Percentiles rank a stretch among this genome's conserved stretches.
Conservation (phyloP, 2,888 invertebrate species). For the Philopedon plagiatum region DNA sequence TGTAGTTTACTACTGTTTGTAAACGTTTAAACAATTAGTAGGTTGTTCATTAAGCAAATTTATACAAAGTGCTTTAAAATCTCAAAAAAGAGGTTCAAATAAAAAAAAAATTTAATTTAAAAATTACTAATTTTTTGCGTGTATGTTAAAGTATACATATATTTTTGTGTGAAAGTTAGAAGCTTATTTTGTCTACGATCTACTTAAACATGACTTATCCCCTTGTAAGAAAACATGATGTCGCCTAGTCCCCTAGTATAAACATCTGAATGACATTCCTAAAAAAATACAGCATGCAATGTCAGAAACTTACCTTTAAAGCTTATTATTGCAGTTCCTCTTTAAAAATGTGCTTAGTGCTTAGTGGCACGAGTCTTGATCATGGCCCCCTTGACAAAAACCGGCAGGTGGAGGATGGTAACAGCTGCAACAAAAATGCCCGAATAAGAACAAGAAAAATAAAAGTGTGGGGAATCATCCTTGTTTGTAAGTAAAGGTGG, state of each 20-base stretch:
- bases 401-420: slow-evolving; percentile 20
- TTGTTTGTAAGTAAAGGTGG: background rate
- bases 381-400: slow-evolving; percentile 11
- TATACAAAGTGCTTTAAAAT: no score
- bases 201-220: no score
- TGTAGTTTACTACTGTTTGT: no score
- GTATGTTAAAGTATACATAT: no score
- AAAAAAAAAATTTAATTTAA: no score
- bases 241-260: background rate
- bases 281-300: background rate
- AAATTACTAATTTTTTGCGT: no score
- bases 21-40: no score
- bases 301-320: background rate
- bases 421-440: slow-evolving; percentile 32
- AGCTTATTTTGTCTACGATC: no score
- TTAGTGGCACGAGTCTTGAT: slow-evolving; percentile 18
- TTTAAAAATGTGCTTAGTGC: slow-evolving; percentile 1
- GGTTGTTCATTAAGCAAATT: no score
- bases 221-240: no score
- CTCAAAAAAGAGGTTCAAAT: no score
- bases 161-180: no score
- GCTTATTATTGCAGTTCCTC: background rate
- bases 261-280: background rate
- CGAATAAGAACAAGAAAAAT: slow-evolving; percentile 25
- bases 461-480: slow-evolving; percentile 5